Conservation (phyloP, 1,140 invertebrate genomes). For the Drosophila pandora region DNA sequence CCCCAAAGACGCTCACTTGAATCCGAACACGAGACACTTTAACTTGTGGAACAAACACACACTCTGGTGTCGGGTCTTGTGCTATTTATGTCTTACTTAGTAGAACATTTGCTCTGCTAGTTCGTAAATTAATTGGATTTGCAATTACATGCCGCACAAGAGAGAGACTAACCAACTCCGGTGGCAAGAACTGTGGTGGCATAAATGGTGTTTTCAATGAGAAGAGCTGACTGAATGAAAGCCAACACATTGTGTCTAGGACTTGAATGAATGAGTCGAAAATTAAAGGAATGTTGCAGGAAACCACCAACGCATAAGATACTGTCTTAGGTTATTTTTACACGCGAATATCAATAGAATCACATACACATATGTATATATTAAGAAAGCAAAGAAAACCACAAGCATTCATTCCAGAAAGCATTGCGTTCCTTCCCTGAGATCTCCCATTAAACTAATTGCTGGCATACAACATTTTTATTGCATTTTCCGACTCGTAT, state of each 20-base stretch:
- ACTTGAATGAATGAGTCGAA: slow-evolving; percentile 15
- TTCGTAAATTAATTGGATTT: slow-evolving; percentile 81
- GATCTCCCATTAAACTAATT: slow-evolving; percentile 66
- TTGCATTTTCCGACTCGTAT: slow-evolving; percentile 39
- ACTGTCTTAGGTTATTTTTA: neutral
- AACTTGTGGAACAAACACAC: slow-evolving; percentile 48
- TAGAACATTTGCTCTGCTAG: slow-evolving; percentile 75
- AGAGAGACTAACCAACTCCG: slow-evolving; percentile 16
- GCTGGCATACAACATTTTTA: slow-evolving; percentile 60
- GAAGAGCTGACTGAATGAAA: slow-evolving; percentile 20
- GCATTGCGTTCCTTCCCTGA: slow-evolving; percentile 3
- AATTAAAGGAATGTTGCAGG: slow-evolving; percentile 1
- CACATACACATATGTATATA: no score
- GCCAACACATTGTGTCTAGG: slow-evolving; percentile 12
- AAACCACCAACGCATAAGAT: neutral
- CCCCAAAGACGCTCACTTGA: slow-evolving; percentile 7
- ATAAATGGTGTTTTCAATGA: slow-evolving; percentile 11
- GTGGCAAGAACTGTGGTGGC: neutral
- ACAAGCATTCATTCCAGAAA: slow-evolving; percentile 1
- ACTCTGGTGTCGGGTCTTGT: slow-evolving; percentile 44
- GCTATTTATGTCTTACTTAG: slow-evolving; percentile 81
- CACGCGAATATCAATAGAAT: slow-evolving; percentile 10
- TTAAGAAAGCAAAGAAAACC: slow-evolving; percentile 14
- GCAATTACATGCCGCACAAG: slow-evolving; percentile 69
- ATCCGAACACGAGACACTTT: slow-evolving; percentile 46